A percentile compares a stretch with the other conserved stretches of the same genome.
phyloP scores from a whole-genome alignment of 2,888 invertebrate species.

The Orchestes rusci region DNA sequence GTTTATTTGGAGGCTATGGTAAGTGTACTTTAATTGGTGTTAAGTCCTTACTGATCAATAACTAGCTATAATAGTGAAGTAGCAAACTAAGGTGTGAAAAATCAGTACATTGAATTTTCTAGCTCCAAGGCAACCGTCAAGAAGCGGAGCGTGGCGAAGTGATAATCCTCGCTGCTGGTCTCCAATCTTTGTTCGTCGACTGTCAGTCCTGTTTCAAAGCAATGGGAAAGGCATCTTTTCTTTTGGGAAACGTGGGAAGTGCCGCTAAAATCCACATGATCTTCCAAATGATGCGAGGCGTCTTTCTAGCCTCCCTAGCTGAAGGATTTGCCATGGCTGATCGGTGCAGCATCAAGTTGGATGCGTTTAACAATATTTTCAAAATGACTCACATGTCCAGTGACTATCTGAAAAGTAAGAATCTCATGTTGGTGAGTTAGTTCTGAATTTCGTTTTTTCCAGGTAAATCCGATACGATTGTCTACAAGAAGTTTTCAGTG shows the following conservation, averaged over 20 bases:
- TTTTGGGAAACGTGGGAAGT: constrained; percentile 52
- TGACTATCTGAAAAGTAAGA: constrained; percentile 54
- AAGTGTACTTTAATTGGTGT: background rate
- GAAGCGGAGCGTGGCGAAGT: constrained; percentile 86
- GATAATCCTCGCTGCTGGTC: constrained; percentile 85
- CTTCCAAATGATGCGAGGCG: constrained; percentile 63
- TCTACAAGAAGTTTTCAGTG: constrained; percentile 34
- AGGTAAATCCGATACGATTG: constrained; percentile 66
- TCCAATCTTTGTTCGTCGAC: constrained; percentile 81
- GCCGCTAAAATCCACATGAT: constrained; percentile 93
- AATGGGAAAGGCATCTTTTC: constrained; percentile 58
- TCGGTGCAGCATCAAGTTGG: constrained; percentile 79
- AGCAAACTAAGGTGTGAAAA: background rate
- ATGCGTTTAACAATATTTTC: constrained; percentile 82
- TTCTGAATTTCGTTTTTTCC: no score
- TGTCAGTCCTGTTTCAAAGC: constrained; percentile 93
- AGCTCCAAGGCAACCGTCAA: constrained; percentile 81
- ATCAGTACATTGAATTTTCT: constrained; percentile 31
- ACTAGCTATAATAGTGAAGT: no score
- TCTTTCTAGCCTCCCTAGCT: constrained; percentile 80
- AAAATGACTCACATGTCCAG: constrained; percentile 76
- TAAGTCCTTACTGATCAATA: no score
- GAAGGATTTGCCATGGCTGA: constrained; percentile 93
- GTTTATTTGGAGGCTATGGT: constrained; percentile 81
- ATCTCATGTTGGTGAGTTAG: constrained; percentile 1